Conservation (phyloP, 1,140 invertebrate species). For the Atta cephalotes region DNA sequence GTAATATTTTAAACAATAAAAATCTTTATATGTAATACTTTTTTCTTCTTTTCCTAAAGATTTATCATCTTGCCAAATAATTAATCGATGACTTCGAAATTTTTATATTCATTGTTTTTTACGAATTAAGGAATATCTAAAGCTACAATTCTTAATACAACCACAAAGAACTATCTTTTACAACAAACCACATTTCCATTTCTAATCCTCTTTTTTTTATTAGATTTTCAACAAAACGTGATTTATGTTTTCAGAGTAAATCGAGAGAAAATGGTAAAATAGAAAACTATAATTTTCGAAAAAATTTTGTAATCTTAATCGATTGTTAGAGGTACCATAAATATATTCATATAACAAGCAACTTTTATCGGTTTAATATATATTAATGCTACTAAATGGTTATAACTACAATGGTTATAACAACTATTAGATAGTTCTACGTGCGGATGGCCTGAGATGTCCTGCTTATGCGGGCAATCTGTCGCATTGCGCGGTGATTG, state of each 20-base stretch:
- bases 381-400: background rate
- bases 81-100: too few species aligned
- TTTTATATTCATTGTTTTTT: too few species aligned
- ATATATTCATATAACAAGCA: background rate
- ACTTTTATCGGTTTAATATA: background rate
- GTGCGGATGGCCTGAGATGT: constrained; percentile 29
- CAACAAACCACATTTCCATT: background rate
- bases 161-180: background rate
- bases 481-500: constrained; percentile 62
- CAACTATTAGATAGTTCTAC: background rate
- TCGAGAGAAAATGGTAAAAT: background rate
- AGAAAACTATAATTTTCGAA: background rate
- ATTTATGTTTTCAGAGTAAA: background rate
- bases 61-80: too few species aligned
- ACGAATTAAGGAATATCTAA: too few species aligned
- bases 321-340: background rate
- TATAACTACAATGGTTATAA: too few species aligned
- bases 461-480: constrained; percentile 57
- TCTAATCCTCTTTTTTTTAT: background rate
- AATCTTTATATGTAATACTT: too few species aligned
- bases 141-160: background rate
- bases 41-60: too few species aligned
- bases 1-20: too few species aligned
- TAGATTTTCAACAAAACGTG: background rate
- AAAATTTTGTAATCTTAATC: background rate